phyloP scores from a whole-genome alignment of 2,888 invertebrate species.

The Ormyrus thymus region DNA sequence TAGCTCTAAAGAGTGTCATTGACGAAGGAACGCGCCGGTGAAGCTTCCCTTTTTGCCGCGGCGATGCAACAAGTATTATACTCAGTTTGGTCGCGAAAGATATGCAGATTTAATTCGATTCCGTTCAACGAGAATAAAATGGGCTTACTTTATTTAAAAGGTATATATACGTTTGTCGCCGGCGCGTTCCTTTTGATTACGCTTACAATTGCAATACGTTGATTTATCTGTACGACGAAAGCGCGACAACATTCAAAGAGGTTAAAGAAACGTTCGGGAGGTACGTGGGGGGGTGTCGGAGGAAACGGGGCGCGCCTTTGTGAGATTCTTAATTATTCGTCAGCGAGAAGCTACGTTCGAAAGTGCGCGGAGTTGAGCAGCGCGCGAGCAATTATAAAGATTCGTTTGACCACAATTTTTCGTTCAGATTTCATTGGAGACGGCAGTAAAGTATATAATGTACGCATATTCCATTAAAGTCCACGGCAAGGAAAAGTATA shows the following conservation, averaged over 20 bases:
- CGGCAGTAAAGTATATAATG: slow-evolving; percentile 46
- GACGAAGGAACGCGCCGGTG: not conserved
- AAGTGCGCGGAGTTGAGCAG: slow-evolving; percentile 12
- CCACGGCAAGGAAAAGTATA: not conserved
- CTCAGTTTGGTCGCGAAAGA: not conserved
- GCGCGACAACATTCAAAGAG: slow-evolving; percentile 23
- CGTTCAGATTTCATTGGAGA: not conserved
- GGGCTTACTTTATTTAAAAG: too few species aligned
- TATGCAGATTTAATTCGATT: not conserved
- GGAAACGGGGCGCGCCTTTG: not conserved
- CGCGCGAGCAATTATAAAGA: not conserved
- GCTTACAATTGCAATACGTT: not conserved
- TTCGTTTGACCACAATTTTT: too few species aligned
- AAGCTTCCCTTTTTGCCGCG: not conserved
- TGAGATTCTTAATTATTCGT: slow-evolving; percentile 12
- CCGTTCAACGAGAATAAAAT: too few species aligned
- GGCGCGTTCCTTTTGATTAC: slow-evolving; percentile 17
- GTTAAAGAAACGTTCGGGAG: not conserved
- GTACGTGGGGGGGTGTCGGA: not conserved
- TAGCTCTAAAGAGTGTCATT: slow-evolving; percentile 2
- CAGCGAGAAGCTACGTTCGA: slow-evolving; percentile 1
- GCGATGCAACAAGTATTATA: not conserved
- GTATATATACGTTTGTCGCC: not conserved
- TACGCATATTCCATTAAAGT: not conserved
- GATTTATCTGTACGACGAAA: slow-evolving; percentile 34